A percentile compares a stretch with the other conserved stretches of the same genome.
Conservation (phyloP, 2,113 vertebrate species). For the Fulmarus glacialis region DNA sequence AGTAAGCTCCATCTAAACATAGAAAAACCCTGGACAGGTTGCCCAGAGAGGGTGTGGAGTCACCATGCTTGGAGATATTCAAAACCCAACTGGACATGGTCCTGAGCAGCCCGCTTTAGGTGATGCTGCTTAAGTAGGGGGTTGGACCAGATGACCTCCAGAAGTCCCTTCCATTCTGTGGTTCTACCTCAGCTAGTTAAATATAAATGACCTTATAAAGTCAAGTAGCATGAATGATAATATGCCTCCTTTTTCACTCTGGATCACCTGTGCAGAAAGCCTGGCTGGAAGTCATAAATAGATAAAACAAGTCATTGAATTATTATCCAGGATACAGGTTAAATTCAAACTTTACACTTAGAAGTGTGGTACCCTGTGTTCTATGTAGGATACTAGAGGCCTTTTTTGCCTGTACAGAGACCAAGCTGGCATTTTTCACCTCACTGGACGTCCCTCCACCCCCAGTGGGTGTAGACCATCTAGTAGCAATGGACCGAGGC, state of each 20-base stretch:
- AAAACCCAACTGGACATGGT: not conserved
- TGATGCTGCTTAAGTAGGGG: not conserved
- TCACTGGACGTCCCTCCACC: not conserved
- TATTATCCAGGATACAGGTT: not conserved
- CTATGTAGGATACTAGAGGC: not conserved
- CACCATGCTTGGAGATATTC: not conserved
- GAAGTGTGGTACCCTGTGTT: not conserved
- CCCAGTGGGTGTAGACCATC: not conserved
- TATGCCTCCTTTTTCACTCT: not conserved
- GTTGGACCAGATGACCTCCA: not conserved
- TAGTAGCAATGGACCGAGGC: fast-evolving
- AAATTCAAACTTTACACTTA: not conserved
- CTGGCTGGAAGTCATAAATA: not conserved
- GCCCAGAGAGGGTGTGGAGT: not conserved
- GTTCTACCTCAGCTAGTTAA: not conserved
- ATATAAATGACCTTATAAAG: not conserved
- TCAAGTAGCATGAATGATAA: not conserved
- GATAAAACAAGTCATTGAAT: not conserved
- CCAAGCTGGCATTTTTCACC: not conserved
- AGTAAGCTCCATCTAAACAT: not conserved
- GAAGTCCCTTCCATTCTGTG: not conserved
- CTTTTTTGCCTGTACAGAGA: not conserved
- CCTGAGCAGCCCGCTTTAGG: not conserved
- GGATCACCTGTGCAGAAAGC: not conserved
- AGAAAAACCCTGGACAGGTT: not conserved